phyloP scores from a whole-genome alignment of 1,140 invertebrate genomes.

The Cydia amplana region DNA sequence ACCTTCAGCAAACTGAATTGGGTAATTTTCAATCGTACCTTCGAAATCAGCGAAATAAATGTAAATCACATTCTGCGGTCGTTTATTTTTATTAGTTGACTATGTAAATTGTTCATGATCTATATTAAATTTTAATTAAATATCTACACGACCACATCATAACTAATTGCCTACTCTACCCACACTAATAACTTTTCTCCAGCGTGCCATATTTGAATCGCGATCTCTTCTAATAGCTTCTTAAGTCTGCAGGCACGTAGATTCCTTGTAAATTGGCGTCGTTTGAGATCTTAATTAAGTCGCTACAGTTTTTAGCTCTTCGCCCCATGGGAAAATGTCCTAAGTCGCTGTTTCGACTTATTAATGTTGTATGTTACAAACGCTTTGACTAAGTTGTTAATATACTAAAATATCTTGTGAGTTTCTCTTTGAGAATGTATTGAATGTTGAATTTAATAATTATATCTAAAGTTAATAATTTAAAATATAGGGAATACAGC shows the following conservation, averaged over 20 bases:
- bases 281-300: conserved; percentile 73
- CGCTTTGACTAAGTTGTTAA: background rate
- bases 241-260: conserved; percentile 60
- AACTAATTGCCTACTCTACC: background rate
- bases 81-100: no score
- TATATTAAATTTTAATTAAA: background rate
- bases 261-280: conserved; percentile 72
- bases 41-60: no score
- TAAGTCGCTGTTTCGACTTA: conserved; percentile 2
- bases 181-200: conserved; percentile 36
- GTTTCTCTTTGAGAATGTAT: background rate
- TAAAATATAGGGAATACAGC: no score
- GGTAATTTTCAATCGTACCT: no score
- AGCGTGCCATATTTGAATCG: conserved; percentile 41
- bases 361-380: conserved; percentile 11
- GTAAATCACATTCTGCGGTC: no score
- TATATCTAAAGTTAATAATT: background rate
- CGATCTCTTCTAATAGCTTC: conserved; percentile 53
- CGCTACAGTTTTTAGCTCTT: conserved; percentile 65
- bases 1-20: background rate
- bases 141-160: background rate
- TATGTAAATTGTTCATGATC: background rate
- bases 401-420: background rate
- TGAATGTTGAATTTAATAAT: background rate
- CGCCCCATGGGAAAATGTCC: conserved; percentile 36